A percentile compares a stretch with the other conserved stretches of the same genome.
These are phyloP conservation scores for Catotricha subobsoleta DNA, from an alignment of 2,888 invertebrate species.

Conservation along the genomic window DNA sequence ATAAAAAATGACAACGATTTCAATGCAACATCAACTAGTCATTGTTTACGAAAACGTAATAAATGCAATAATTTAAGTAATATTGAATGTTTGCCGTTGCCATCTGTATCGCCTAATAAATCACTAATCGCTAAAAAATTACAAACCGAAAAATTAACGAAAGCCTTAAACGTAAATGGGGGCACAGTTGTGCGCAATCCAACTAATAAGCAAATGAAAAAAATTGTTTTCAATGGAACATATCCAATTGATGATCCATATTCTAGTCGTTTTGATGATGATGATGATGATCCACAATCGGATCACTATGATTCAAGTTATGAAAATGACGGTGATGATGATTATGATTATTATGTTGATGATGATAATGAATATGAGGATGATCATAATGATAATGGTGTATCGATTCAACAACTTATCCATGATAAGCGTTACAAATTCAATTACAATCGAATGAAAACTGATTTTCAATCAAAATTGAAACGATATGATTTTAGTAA, in stretches of 20 bases:
- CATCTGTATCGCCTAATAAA: background rate
- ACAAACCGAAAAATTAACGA: background rate
- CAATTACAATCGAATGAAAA: conserved; percentile 27
- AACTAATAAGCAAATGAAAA: conserved; percentile 13
- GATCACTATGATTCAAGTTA: no score
- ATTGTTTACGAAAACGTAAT: no score
- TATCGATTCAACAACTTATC: conserved; percentile 24
- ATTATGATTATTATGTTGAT: conserved; percentile 7
- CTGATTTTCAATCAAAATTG: conserved; percentile 19
- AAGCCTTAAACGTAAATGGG: background rate
- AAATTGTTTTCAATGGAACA: conserved; percentile 64
- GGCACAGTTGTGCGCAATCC: no score
- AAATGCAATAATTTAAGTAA: no score
- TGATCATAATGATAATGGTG: conserved; percentile 7
- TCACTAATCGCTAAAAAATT: background rate
- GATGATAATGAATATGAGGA: conserved; percentile 8
- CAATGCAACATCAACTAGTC: conserved; percentile 5
- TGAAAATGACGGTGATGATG: conserved; percentile 11
- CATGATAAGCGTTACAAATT: conserved; percentile 24
- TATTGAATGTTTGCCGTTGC: background rate
- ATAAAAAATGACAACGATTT: conserved; percentile 9
- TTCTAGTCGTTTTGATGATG: conserved; percentile 17
- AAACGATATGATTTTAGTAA: background rate
- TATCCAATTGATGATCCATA: conserved; percentile 66
- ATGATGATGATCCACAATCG: conserved; percentile 15